Evolutionary conservation across 2,797 vertebrate genomes (phyloP), one percentile per base, ranked within the genome.

Genomic region (Enteromius anoplus): DNA sequence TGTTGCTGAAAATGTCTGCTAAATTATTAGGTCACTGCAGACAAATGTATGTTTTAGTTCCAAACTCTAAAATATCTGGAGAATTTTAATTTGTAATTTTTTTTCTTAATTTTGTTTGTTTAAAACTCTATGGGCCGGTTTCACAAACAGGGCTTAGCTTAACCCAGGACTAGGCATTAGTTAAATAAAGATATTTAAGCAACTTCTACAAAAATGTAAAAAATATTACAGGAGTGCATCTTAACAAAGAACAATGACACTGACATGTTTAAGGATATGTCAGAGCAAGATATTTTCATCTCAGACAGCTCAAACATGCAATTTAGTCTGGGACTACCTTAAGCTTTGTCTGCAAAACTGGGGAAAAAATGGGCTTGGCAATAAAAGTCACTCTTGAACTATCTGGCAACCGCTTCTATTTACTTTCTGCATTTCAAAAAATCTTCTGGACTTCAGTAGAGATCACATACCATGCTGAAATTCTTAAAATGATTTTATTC

Each of bases 401-500:
- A 64, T 64, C 23, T 32, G 26, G 60, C 60, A 64, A 7, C 26
- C 3, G 1, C 14, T 29, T 62, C 60, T 17, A 17, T 32, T 8
- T 64, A 26, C 11, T 62, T 32, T 6, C 14, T 64, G 26, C 60
- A 32, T 32, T 64, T 32, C 26, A 64, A 64, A 64, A 26, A 17
- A 64, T 7, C 14, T 15, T 32, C 60, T 62, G 60, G 60, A 62
- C 60, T 7, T 55, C n/a, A 75, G 34, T 73, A 86, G 83, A 92
- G 87, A 90, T 92, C 82, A 93, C 85, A 90, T 83, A 92, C 89
- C 86, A 88, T 93, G 92, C 90, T 93, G 89, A 91, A 89, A 94
- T 92, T 94, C 94, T 95, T 96, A 96, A 99, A 97, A 96, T 95
- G 93, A 95, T 90, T 97, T 98, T 98, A 97, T 97, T 98, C 92